Conservation (phyloP, 2,113 vertebrate genomes). For the Laterallus jamaicensis region DNA sequence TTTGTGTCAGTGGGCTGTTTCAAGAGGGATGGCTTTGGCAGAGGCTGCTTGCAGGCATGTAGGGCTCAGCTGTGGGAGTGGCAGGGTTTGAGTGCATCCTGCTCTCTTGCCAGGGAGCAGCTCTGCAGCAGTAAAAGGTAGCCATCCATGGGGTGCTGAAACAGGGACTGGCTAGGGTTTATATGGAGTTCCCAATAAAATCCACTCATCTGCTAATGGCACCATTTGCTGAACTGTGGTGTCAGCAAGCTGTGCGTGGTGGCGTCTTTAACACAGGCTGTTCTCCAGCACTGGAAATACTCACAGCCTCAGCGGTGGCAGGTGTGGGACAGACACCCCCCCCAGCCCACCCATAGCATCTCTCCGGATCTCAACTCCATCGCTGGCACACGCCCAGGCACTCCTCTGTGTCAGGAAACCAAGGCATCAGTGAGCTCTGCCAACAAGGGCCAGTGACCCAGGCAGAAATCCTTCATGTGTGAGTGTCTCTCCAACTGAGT, state of each 20-base stretch:
- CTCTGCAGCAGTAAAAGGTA: background rate
- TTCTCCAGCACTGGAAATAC: background rate
- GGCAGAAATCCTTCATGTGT: background rate
- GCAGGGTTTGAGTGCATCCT: background rate
- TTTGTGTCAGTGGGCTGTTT: background rate
- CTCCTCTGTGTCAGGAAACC: background rate
- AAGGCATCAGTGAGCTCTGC: background rate
- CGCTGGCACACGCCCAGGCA: accelerated
- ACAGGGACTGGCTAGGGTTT: background rate
- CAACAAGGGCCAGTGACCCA: background rate
- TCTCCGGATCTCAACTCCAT: background rate
- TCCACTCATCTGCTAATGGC: background rate
- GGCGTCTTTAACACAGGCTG: background rate
- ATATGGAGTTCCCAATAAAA: background rate
- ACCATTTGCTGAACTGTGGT: background rate
- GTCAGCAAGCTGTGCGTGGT: background rate
- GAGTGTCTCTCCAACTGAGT: background rate
- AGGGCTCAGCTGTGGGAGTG: accelerated
- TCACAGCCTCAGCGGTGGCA: background rate
- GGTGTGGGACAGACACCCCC: background rate
- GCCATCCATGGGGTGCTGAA: background rate
- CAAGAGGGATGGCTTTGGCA: background rate
- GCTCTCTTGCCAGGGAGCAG: background rate
- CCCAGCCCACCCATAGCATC: background rate
- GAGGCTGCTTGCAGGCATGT: too few relatives aligned